Conservation (phyloP, 2,797 vertebrate species). For the Manis pentadactyla region DNA sequence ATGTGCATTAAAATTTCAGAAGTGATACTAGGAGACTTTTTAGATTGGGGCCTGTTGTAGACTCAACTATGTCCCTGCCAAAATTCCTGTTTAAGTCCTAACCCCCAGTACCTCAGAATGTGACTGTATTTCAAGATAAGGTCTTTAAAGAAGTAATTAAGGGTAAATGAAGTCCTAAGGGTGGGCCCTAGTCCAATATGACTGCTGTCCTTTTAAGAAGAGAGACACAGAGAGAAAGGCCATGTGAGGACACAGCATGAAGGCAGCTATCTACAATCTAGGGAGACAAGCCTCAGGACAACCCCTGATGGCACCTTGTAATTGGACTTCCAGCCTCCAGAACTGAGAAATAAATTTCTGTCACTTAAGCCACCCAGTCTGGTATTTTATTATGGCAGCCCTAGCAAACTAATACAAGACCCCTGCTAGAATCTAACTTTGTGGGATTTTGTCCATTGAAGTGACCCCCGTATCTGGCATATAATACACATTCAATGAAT, state of each 20-base stretch:
- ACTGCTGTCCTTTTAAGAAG: background rate
- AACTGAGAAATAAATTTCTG: background rate
- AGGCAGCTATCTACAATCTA: background rate
- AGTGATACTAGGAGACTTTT: background rate
- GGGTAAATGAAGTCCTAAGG: background rate
- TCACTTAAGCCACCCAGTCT: background rate
- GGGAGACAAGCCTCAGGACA: background rate
- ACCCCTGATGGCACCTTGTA: background rate
- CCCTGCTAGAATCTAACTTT: background rate
- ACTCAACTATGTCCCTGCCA: background rate
- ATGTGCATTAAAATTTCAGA: background rate
- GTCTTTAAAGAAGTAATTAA: background rate
- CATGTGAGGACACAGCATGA: background rate
- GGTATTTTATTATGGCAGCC: background rate
- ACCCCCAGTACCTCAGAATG: background rate
- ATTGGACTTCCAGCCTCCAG: background rate
- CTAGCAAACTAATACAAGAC: background rate
- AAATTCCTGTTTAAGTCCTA: background rate
- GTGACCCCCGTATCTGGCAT: background rate
- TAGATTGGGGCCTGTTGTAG: background rate
- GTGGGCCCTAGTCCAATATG: background rate
- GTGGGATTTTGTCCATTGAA: background rate
- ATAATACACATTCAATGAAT: background rate
- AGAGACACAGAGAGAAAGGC: background rate
- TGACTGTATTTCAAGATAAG: background rate